Conservation (phyloP, 2,888 invertebrate genomes). For the Perizoma affinitatum region DNA sequence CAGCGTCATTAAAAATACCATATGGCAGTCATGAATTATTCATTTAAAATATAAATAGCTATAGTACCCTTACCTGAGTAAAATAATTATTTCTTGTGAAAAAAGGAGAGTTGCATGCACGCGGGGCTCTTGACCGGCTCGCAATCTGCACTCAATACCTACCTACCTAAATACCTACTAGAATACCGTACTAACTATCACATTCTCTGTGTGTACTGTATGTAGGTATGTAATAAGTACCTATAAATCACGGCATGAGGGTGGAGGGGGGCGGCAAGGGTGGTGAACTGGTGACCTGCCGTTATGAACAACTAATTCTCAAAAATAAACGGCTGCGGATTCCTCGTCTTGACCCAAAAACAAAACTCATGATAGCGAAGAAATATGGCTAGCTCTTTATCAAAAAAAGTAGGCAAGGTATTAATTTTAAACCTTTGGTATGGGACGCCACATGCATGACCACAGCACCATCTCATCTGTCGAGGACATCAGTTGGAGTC, state of each 20-base stretch:
- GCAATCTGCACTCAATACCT: conserved; percentile 12
- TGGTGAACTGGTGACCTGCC: conserved; percentile 28
- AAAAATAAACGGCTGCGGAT: conserved; percentile 23
- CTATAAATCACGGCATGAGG: conserved; percentile 28
- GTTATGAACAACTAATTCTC: conserved; percentile 36
- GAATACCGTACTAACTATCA: not conserved
- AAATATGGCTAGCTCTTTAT: conserved; percentile 10
- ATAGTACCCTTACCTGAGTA: too few species aligned
- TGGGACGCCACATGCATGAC: too few species aligned
- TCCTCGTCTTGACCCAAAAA: conserved; percentile 37
- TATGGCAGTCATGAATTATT: too few species aligned
- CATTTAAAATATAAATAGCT: too few species aligned
- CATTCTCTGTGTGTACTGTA: not conserved
- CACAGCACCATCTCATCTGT: too few species aligned
- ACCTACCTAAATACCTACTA: not conserved
- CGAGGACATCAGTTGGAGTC: too few species aligned
- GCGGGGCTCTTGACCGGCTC: conserved; percentile 17
- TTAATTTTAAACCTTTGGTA: too few species aligned
- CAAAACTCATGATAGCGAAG: conserved; percentile 20
- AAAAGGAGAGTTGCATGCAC: conserved; percentile 16
- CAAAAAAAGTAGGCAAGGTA: too few species aligned
- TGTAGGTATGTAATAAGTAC: conserved; percentile 5
- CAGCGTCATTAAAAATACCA: too few species aligned
- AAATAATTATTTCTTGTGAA: not conserved
- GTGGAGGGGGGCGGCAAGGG: conserved; percentile 3